phyloP scores from a whole-genome alignment of 2,888 invertebrate species.

The Lycocerus yunnanus region DNA sequence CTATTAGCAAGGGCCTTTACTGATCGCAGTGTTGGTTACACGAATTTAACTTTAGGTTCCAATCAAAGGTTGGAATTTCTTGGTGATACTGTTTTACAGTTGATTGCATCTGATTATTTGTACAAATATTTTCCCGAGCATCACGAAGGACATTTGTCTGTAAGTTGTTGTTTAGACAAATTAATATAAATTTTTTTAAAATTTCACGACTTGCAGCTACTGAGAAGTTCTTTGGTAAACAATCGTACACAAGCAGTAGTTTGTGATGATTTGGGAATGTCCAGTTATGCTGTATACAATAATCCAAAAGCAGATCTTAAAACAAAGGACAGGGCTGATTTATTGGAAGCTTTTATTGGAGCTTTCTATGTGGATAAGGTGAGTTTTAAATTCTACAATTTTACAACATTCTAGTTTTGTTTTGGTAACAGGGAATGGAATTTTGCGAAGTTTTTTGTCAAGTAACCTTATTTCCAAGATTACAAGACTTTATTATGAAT shows the following conservation, averaged over 20 bases:
- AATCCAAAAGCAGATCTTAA: slow-evolving; percentile 91
- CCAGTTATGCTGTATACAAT: slow-evolving; percentile 87
- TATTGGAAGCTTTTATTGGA: slow-evolving; percentile 95
- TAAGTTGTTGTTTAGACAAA: slow-evolving; percentile 56
- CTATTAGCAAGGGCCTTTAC: slow-evolving; percentile 95
- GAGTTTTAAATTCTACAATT: slow-evolving; percentile 5
- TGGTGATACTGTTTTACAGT: slow-evolving; percentile 96
- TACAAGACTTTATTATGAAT: slow-evolving; percentile 97
- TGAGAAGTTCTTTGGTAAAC: slow-evolving; percentile 96
- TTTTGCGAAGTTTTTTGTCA: slow-evolving; percentile 91
- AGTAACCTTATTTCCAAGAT: slow-evolving; percentile 84
- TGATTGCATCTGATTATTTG: slow-evolving; percentile 96
- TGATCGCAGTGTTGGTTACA: slow-evolving; percentile 93
- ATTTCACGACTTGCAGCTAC: slow-evolving; percentile 62
- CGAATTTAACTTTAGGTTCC: slow-evolving; percentile 95
- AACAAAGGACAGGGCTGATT: slow-evolving; percentile 94
- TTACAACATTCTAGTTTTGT: background rate
- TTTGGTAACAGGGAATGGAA: slow-evolving; percentile 68
- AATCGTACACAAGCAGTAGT: slow-evolving; percentile 97
- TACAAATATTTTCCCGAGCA: slow-evolving; percentile 99
- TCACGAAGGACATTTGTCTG: slow-evolving; percentile 98
- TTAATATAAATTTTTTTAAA: background rate
- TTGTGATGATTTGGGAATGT: slow-evolving; percentile 96
- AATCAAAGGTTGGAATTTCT: slow-evolving; percentile 97
- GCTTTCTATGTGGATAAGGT: slow-evolving; percentile 94